A percentile compares a stretch with the other conserved stretches of the same genome.
These are phyloP conservation scores for Latrodectus elegans DNA, from an alignment of 2,888 invertebrate genomes.

Conservation along the genomic window DNA sequence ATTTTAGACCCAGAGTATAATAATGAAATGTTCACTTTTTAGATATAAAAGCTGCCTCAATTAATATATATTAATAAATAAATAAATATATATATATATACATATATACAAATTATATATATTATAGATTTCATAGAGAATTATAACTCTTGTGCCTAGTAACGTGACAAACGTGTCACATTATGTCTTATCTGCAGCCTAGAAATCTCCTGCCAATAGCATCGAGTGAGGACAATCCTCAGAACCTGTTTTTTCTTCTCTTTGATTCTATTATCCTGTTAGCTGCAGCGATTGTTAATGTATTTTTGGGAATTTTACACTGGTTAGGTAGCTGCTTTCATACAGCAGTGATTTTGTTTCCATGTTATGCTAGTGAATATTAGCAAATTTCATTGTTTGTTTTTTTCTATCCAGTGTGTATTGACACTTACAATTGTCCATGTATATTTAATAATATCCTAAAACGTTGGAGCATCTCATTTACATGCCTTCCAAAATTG, in stretches of 20 bases:
- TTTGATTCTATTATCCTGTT: conserved; percentile 50
- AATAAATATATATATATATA: not conserved
- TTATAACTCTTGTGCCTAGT: conserved; percentile 68
- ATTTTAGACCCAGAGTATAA: conserved; percentile 23
- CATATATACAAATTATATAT: conserved; percentile 23
- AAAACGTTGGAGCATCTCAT: too few relatives aligned
- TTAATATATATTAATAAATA: conserved; percentile 2
- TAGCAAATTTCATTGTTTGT: too few relatives aligned
- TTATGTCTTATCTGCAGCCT: conserved; percentile 51
- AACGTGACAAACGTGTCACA: conserved; percentile 38
- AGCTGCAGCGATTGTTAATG: conserved; percentile 49
- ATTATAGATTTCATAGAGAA: conserved; percentile 65
- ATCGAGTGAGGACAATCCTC: conserved; percentile 59
- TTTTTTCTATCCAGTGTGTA: too few relatives aligned
- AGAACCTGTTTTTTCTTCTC: conserved; percentile 51
- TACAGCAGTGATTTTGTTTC: conserved; percentile 1
- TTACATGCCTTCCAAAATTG: too few relatives aligned
- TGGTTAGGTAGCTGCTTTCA: conserved; percentile 65
- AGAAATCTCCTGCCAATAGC: conserved; percentile 66
- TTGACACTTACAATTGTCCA: too few relatives aligned
- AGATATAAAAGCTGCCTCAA: conserved; percentile 36
- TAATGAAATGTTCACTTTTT: conserved; percentile 15
- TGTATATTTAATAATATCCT: too few relatives aligned
- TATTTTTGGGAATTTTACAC: conserved; percentile 66
- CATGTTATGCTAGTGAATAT: too few relatives aligned